Percentiles rank a stretch among this genome's conserved stretches.
Conservation (phyloP, 1,140 invertebrate genomes). For the Drosophila asahinai region DNA sequence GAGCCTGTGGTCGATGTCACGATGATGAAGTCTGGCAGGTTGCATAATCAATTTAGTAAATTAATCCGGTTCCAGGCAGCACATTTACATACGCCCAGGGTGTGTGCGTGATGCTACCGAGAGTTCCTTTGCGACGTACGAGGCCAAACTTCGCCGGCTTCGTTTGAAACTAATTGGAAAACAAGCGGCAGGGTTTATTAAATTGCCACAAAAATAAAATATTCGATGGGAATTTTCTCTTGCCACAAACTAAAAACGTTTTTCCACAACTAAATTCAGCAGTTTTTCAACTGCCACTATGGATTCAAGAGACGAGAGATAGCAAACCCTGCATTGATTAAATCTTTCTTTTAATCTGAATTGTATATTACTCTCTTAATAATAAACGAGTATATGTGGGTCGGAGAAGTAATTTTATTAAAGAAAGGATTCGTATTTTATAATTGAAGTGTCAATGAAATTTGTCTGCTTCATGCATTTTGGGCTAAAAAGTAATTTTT, state of each 20-base stretch:
- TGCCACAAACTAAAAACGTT: conserved; percentile 8
- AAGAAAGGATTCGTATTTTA: not conserved
- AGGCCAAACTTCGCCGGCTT: conserved; percentile 3
- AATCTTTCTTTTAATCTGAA: not conserved
- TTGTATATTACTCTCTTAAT: not conserved
- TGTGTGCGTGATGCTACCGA: conserved; percentile 29
- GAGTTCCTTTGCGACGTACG: not conserved
- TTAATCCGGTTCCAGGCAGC: conserved; percentile 44
- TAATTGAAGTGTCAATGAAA: not conserved
- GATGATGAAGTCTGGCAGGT: conserved; percentile 26
- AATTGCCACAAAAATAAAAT: not conserved
- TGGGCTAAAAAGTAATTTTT: not conserved
- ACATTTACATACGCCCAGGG: not conserved
- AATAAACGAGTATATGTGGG: not conserved
- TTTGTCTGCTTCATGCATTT: not conserved
- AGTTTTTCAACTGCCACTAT: not conserved
- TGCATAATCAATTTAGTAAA: conserved; percentile 65
- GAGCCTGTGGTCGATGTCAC: conserved; percentile 14
- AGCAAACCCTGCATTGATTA: not conserved
- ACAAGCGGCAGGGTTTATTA: conserved; percentile 18
- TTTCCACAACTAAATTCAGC: not conserved
- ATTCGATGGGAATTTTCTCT: not conserved
- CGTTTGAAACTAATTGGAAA: conserved; percentile 21
- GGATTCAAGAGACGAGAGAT: not conserved
- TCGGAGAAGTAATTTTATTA: not conserved